Conservation (phyloP, 2,113 vertebrate species). For the Vulpes ferrilata region DNA sequence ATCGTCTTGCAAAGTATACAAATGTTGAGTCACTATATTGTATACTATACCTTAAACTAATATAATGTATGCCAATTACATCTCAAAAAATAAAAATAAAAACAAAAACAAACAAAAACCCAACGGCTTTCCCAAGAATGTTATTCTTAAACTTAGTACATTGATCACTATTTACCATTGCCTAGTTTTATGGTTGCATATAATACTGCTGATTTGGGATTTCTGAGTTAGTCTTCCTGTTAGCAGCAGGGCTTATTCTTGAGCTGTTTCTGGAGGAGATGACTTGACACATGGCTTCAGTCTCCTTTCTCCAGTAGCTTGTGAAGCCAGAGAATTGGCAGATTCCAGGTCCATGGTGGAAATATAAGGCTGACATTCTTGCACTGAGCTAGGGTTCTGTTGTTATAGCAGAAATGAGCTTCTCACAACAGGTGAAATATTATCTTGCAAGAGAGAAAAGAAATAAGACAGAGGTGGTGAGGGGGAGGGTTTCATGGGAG, state of each 20-base stretch:
- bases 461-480: not conserved
- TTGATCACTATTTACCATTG: not conserved
- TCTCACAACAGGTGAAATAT: conserved; percentile 12
- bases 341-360: not conserved
- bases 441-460: not conserved
- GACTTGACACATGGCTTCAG: conserved; percentile 70
- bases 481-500: not conserved
- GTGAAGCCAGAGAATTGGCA: conserved; percentile 53
- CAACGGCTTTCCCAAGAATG: conserved; percentile 19
- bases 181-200: not conserved
- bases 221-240: conserved; percentile 22
- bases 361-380: conserved; percentile 53
- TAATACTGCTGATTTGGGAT: not conserved
- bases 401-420: conserved; percentile 24
- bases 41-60: not conserved
- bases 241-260: conserved; percentile 4
- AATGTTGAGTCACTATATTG: not conserved
- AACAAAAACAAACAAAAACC: not conserved
- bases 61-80: not conserved
- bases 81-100: not conserved
- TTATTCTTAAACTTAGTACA: conserved; percentile 8
- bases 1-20: not conserved
- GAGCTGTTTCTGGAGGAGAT: conserved; percentile 57
- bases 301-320: conserved; percentile 31
- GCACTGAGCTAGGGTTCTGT: not conserved